Percentiles rank a stretch among this genome's conserved stretches.
Conservation (phyloP, 2,888 invertebrate species). For the Sesamia inferens region DNA sequence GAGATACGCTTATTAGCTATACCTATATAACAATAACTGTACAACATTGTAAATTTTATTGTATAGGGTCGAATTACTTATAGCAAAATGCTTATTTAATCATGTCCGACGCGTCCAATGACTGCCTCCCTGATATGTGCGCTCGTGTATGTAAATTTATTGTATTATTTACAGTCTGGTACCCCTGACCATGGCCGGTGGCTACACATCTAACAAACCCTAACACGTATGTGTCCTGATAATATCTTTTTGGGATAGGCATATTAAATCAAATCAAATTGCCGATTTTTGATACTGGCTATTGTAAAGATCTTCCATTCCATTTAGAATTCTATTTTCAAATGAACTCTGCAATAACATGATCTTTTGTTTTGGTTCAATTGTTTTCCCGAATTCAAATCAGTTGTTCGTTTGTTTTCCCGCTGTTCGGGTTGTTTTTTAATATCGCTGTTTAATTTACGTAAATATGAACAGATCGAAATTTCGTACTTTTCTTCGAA, state of each 20-base stretch:
- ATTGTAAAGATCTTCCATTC: not conserved
- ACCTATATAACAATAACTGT: not conserved
- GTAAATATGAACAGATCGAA: not conserved
- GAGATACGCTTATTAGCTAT: not conserved
- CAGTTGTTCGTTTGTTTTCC: not conserved
- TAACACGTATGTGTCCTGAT: not conserved
- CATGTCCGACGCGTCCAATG: conserved; percentile 5
- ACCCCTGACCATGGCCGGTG: conserved; percentile 11
- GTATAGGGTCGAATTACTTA: not conserved
- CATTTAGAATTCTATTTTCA: not conserved
- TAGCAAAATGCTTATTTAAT: conserved; percentile 1
- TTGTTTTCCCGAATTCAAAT: not conserved
- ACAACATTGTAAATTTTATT: not conserved
- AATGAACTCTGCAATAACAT: not conserved
- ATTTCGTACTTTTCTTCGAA: not conserved
- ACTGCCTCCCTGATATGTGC: conserved; percentile 28
- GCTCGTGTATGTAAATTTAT: conserved; percentile 18
- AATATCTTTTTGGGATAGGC: not conserved
- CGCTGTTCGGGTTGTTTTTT: not conserved
- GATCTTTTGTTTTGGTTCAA: not conserved
- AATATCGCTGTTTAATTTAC: not conserved
- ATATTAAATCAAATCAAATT: not conserved
- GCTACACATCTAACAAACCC: conserved; percentile 28
- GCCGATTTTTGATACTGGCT: not conserved
- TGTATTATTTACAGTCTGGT: conserved; percentile 48